Evolutionary conservation across 1,140 invertebrate species (phyloP), one percentile per base, ranked within the genome.

Genomic region (Zeugodacus cucurbitae): DNA sequence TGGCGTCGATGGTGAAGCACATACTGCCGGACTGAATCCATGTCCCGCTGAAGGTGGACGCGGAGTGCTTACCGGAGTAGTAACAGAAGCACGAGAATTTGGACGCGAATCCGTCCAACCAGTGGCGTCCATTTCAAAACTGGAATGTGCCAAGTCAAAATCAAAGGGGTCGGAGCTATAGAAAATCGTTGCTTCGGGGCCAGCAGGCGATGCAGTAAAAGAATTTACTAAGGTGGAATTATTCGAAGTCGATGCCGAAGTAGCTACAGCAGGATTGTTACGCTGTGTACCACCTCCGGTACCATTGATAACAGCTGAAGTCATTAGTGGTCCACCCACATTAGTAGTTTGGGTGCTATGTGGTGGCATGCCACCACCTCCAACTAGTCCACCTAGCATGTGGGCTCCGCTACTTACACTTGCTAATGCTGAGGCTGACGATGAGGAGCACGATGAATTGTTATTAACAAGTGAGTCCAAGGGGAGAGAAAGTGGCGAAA

Each of bases 291-390:
- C 93, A 92, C 93, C 94, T 7, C 95, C 95, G 90, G 95, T 96
- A 14, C 96, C 95, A 91, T 96, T 96, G 26, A 95, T 94, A 57
- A 95, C 94, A 34, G 95, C 95, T 48, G 95, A 96, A 11, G 95
- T 94, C 95, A 96, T 96, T 48, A 96, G 92, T 0, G 96, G 96
- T 0, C 95, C 96, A 57, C 95, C 95, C 48, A 96, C 74, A 93
- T 89, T 93, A 3, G 90, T 91, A 14, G 92, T 91, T 82, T 92
- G 91, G 11, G 91, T 90, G 87, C 88, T 90, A 85, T 88, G 88
- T 87, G 89, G 90, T 88, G 88, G 88, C 64, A 89, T 88, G 8
- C 87, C 88, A n/a, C 92, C 92, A n/a, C 92, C 92, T 29, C 92
- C 91, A 17, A 93, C 91, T 0, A 93, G 89, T 29, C 92, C 92